Conservation (phyloP, 2,797 vertebrate species). For the Dermochelys coriacea region DNA sequence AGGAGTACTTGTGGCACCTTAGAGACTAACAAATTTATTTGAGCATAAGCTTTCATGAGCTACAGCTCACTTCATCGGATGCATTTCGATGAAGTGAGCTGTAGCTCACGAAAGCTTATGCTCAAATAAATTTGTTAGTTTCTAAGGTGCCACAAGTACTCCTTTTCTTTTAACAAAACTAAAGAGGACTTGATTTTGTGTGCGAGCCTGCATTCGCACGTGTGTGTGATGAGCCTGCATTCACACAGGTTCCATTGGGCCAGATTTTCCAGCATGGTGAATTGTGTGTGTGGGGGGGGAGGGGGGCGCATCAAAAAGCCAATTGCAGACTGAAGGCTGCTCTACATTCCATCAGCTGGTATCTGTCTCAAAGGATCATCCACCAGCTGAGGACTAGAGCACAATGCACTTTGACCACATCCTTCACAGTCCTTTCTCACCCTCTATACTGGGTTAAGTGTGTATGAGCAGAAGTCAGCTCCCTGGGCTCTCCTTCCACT, state of each 20-base stretch:
- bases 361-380: not conserved
- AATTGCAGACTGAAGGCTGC: accelerated
- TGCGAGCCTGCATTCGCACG: no score
- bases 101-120: no score
- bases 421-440: not conserved
- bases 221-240: not conserved
- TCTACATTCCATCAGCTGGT: accelerated
- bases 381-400: not conserved
- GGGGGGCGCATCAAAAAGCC: not conserved
- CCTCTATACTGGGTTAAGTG: accelerated
- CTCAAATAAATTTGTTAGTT: no score
- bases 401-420: not conserved
- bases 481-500: not conserved
- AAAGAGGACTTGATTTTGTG: not conserved
- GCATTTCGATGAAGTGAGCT: no score
- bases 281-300: not conserved
- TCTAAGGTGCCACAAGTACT: no score
- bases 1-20: no score
- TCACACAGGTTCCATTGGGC: not conserved
- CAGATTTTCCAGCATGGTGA: not conserved
- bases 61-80: no score
- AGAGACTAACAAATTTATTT: no score
- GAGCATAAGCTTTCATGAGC: no score
- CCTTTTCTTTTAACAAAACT: constrained; percentile 33
- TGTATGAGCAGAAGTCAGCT: not conserved